Evolutionary conservation across 2,113 vertebrate species (phyloP).

Genomic region (Pygoscelis adeliae): DNA sequence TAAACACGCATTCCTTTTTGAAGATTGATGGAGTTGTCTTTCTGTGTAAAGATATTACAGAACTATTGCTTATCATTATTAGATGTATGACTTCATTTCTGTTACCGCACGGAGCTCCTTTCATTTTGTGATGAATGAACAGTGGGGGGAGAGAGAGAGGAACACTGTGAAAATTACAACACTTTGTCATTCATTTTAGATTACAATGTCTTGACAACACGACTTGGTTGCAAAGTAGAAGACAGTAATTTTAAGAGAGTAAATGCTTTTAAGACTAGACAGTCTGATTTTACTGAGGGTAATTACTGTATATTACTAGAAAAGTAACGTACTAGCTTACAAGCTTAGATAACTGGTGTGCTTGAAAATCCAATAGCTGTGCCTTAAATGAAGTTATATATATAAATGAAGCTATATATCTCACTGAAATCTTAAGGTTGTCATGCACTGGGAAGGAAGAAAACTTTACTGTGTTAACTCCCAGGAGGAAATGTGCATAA

Average conservation of each 20-base stretch:
- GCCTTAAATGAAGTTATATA: neutral
- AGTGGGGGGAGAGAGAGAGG: neutral
- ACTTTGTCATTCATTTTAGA: slow-evolving; percentile 9
- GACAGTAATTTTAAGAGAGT: slow-evolving; percentile 20
- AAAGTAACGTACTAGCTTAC: neutral
- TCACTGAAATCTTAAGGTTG: neutral
- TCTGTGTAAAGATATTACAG: neutral
- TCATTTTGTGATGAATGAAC: slow-evolving; percentile 30
- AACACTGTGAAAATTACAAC: neutral
- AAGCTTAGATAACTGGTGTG: neutral
- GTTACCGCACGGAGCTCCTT: neutral
- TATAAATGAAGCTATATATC: neutral
- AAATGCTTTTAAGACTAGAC: slow-evolving; percentile 23
- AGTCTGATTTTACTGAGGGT: neutral
- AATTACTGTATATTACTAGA: neutral
- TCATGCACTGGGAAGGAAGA: neutral
- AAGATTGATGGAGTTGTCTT: neutral
- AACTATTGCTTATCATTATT: neutral
- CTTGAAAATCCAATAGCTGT: neutral
- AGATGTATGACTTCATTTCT: neutral
- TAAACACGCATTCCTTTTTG: neutral
- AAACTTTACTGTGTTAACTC: neutral
- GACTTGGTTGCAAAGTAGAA: neutral
- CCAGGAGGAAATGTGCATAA: neutral
- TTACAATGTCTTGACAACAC: neutral